Conservation (phyloP, 2,888 invertebrate species). For the Perizoma affinitatum region DNA sequence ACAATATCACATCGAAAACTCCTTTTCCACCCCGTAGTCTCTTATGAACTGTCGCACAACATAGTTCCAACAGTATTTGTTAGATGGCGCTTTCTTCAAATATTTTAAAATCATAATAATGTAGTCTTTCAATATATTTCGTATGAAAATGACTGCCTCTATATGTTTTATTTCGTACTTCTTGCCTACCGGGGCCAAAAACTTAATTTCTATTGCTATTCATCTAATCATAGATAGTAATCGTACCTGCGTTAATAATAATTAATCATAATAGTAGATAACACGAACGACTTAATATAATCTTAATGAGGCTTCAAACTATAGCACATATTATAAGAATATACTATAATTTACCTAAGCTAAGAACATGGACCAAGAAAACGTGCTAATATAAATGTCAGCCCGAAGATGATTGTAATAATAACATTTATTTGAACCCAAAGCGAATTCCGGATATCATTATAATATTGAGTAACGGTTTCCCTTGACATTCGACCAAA, state of each 20-base stretch:
- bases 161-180: no score
- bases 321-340: no score
- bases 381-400: not conserved
- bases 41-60: constrained; percentile 50
- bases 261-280: no score
- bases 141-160: no score
- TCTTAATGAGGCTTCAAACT: no score
- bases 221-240: no score
- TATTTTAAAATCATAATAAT: constrained; percentile 45
- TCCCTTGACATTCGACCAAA: constrained; percentile 39
- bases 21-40: constrained; percentile 33
- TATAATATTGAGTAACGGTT: constrained; percentile 55
- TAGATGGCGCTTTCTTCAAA: constrained; percentile 73
- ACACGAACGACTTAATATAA: no score
- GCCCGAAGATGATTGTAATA: constrained; percentile 6
- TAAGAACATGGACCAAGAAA: not conserved
- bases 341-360: no score
- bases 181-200: no score
- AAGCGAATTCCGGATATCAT: constrained; percentile 23
- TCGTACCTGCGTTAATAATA: no score
- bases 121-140: not conserved
- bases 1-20: constrained; percentile 7
- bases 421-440: constrained; percentile 18
- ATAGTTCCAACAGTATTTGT: constrained; percentile 62
- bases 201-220: no score